Percentiles rank a stretch among this genome's conserved stretches.
phyloP scores from a whole-genome alignment of 2,113 vertebrate genomes.

The Narcine bancroftii region DNA sequence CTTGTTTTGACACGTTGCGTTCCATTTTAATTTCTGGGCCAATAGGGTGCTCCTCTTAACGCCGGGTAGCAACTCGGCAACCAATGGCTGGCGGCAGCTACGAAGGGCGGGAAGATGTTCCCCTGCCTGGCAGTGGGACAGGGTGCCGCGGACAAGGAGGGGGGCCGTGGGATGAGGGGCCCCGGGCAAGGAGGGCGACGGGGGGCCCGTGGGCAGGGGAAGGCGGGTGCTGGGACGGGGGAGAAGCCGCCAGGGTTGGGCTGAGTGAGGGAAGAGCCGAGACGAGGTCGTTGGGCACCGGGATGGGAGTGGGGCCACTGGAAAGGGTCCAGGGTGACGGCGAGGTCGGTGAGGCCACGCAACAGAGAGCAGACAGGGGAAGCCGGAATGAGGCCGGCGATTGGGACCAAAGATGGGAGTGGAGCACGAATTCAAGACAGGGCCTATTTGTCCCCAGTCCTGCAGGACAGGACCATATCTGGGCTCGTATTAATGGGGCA shows the following conservation, averaged over 20 bases:
- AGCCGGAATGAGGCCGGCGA: no score
- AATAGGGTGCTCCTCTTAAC: neutral
- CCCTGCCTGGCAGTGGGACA: neutral
- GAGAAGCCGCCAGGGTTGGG: neutral
- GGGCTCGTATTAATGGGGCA: no score
- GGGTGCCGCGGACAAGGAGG: neutral
- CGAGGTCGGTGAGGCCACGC: no score
- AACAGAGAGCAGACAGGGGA: no score
- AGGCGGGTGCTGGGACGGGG: neutral
- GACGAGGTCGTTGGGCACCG: no score
- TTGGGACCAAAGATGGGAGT: neutral
- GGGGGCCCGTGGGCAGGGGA: neutral
- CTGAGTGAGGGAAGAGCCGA: neutral
- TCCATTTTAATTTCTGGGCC: neutral
- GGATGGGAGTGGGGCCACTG: neutral
- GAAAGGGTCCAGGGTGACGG: neutral
- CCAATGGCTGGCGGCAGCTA: neutral
- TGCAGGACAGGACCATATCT: neutral
- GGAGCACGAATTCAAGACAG: neutral
- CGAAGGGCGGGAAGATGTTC: neutral
- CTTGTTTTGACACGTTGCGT: neutral
- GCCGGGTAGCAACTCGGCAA: slow-evolving; percentile 1
- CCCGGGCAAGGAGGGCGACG: neutral
- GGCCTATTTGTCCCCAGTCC: neutral
- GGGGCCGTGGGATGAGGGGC: no score